phyloP scores from a whole-genome alignment of 2,797 vertebrate species.

The Petrocephalus schoutedeni region DNA sequence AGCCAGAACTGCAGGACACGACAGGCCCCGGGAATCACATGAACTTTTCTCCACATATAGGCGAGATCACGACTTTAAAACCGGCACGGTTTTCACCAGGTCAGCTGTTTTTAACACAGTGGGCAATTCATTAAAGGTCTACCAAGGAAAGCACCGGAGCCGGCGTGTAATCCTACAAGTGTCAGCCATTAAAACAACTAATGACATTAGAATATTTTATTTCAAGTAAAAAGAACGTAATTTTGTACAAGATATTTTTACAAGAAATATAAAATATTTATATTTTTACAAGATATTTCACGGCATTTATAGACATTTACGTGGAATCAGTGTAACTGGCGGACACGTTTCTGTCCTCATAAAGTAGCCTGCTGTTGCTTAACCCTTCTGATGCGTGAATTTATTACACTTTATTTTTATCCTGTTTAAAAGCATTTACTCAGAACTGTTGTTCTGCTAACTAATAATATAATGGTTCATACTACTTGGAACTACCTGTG shows the following conservation, averaged over 20 bases:
- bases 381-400: not conserved
- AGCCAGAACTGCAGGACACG: not conserved
- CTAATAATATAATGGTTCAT: constrained; percentile 3
- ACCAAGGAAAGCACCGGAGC: not conserved
- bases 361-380: not conserved
- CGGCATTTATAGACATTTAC: not conserved
- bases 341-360: not conserved
- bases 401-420: not conserved
- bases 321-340: not conserved
- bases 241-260: not conserved
- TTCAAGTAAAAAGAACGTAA: not conserved
- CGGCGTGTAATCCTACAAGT: not conserved
- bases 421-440: not conserved
- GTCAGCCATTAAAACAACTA: not conserved
- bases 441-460: constrained; percentile 8
- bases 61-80: not conserved
- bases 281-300: not conserved
- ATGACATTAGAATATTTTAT: not conserved
- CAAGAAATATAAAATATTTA: not conserved
- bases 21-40: not conserved
- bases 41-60: not conserved
- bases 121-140: not conserved
- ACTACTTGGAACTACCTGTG: not conserved
- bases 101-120: not conserved
- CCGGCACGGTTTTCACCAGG: not conserved